Conservation (phyloP, 2,113 vertebrate species). For the Plecotus auritus region DNA sequence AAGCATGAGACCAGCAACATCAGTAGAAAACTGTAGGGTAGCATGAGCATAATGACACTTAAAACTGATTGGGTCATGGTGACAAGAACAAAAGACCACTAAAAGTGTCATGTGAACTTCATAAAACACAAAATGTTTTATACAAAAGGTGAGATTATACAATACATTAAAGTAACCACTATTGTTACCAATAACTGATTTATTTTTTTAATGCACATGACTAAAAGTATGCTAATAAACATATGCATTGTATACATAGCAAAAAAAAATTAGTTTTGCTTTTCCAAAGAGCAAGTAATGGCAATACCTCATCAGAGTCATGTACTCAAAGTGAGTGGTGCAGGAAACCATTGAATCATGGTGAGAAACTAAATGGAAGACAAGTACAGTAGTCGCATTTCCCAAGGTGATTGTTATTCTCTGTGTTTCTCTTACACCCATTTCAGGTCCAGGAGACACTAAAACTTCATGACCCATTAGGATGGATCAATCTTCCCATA, state of each 20-base stretch:
- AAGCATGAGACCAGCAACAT: background rate
- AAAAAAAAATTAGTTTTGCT: background rate
- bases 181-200: background rate
- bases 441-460: background rate
- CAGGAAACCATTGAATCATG: background rate
- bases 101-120: background rate
- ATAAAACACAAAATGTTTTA: background rate
- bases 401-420: background rate
- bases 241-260: background rate
- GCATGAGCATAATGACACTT: background rate
- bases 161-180: background rate
- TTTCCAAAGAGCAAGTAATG: background rate
- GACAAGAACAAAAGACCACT: background rate
- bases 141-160: background rate
- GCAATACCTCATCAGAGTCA: background rate
- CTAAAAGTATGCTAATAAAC: background rate
- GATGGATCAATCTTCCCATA: background rate
- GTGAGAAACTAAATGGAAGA: background rate
- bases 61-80: background rate
- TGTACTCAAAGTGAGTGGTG: background rate
- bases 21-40: background rate
- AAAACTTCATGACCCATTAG: background rate
- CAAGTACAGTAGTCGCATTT: background rate
- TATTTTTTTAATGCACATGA: background rate
- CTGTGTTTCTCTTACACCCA: background rate